Conservation (phyloP, 2,113 vertebrate species). For the Ascaphus truei region DNA sequence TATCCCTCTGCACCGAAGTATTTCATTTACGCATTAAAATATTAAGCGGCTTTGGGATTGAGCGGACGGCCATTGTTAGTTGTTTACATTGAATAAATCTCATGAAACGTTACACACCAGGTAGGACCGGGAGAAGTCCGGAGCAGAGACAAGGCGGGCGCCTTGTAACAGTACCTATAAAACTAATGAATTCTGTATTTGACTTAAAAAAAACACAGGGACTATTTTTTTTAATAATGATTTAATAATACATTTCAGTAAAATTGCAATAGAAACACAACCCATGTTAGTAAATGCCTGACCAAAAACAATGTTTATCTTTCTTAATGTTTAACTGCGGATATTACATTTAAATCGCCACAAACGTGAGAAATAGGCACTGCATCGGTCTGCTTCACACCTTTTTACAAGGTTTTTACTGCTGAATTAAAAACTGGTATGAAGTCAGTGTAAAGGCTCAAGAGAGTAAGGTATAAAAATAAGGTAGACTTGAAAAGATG, state of each 20-base stretch:
- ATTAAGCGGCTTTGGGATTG: too few species aligned
- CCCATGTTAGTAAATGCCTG: neutral
- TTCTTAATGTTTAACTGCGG: neutral
- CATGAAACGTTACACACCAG: too few species aligned
- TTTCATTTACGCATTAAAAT: too few species aligned
- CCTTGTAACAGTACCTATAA: too few species aligned
- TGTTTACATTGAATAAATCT: too few species aligned
- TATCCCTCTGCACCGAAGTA: too few species aligned
- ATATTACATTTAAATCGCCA: neutral
- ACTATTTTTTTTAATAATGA: neutral
- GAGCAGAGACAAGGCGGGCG: too few species aligned
- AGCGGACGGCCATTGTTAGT: too few species aligned
- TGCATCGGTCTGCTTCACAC: neutral
- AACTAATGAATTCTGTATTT: neutral
- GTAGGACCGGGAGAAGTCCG: too few species aligned
- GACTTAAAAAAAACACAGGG: neutral
- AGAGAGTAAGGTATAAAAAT: neutral
- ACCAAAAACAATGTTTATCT: neutral
- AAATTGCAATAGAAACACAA: neutral
- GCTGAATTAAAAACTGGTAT: neutral
- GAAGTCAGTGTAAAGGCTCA: neutral
- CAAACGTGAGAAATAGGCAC: neutral
- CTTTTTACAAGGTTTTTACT: slow-evolving; percentile 8
- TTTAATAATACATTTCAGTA: neutral
- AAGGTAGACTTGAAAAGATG: neutral